Evolutionary conservation across 2,888 invertebrate species (phyloP).

Genomic region (Cyaniris semiargus): DNA sequence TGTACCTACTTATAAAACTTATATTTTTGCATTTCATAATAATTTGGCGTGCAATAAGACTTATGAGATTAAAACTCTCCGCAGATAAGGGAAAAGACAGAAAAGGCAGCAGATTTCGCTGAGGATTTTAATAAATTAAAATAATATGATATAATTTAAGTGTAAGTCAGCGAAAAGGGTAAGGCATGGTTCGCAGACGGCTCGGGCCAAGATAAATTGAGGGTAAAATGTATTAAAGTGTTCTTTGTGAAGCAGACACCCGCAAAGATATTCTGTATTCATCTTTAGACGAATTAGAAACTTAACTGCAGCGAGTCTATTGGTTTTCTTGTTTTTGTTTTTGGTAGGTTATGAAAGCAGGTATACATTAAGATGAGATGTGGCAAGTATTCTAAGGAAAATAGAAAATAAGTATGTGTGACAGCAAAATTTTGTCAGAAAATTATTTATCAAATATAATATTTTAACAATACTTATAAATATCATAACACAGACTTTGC

Average conservation of each 20-base stretch:
- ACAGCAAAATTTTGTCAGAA: no score
- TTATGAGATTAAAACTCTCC: constrained; percentile 10
- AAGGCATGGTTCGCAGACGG: constrained; percentile 14
- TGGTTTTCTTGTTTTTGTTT: neutral
- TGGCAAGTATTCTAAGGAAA: no score
- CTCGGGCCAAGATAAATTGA: constrained; percentile 37
- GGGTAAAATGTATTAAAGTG: constrained; percentile 44
- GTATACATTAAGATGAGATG: no score
- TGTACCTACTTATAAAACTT: no score
- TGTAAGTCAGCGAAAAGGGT: constrained; percentile 26
- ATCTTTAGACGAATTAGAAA: neutral
- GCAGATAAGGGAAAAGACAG: constrained; percentile 7
- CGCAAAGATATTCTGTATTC: neutral
- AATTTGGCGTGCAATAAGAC: neutral
- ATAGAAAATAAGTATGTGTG: no score
- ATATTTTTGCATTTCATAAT: neutral
- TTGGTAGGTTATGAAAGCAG: no score
- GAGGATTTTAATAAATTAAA: constrained; percentile 19
- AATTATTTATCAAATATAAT: no score
- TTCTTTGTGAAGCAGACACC: constrained; percentile 36
- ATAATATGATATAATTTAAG: constrained; percentile 24
- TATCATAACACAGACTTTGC: no score
- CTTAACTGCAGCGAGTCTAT: neutral
- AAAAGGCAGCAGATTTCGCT: constrained; percentile 19
- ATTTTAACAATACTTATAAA: no score